phyloP scores from a whole-genome alignment of 92 coral and sea anemone genomes.

The Palythoa grandiflora region DNA sequence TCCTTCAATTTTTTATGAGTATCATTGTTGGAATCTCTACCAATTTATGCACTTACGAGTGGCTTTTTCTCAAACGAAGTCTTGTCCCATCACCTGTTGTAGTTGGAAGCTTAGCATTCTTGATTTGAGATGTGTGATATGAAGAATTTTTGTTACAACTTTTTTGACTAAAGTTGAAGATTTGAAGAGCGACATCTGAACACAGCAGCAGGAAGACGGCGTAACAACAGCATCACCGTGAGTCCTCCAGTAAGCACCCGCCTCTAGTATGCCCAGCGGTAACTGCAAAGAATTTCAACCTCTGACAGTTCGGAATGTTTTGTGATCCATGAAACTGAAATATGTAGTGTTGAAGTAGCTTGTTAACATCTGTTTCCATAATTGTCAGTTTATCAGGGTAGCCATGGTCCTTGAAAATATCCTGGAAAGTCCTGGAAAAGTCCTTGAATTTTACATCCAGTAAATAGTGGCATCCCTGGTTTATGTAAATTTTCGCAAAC shows the following conservation, averaged over 20 bases:
- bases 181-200: conserved; percentile 5
- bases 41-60: too few species aligned
- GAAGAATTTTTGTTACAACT: neutral
- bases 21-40: neutral
- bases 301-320: neutral
- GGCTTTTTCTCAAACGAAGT: too few species aligned
- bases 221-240: conserved; percentile 57
- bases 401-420: too few species aligned
- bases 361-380: too few species aligned
- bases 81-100: neutral
- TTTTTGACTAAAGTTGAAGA: conserved; percentile 12
- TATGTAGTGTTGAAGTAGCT: neutral
- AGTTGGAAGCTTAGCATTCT: neutral
- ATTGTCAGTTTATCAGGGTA: too few species aligned
- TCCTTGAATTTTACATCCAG: too few species aligned
- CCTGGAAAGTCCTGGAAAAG: too few species aligned
- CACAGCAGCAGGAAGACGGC: conserved; percentile 29
- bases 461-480: too few species aligned
- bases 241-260: conserved; percentile 91
- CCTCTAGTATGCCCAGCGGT: conserved; percentile 52
- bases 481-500: too few species aligned
- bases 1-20: too few species aligned
- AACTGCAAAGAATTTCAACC: neutral
- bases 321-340: neutral
- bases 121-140: neutral